These are phyloP conservation scores for Sminthopsis crassicaudata DNA, from an alignment of 2,113 vertebrate genomes.

Conservation along the genomic window DNA sequence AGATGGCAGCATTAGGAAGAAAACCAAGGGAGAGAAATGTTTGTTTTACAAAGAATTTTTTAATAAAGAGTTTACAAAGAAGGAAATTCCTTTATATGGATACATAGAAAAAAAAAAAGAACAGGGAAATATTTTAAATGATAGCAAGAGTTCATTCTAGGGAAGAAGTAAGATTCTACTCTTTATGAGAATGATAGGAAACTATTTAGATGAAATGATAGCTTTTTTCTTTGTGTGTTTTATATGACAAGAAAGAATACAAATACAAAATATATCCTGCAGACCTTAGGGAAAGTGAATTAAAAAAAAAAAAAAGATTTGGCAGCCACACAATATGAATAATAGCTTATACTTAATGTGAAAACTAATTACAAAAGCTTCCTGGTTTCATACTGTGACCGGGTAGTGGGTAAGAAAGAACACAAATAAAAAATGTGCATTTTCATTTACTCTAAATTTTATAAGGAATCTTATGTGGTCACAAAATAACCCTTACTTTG, in stretches of 20 bases:
- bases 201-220: background rate
- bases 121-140: background rate
- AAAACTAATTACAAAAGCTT: background rate
- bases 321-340: background rate
- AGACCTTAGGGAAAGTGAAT: background rate
- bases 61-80: background rate
- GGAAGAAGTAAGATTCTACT: background rate
- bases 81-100: background rate
- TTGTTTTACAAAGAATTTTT: no score
- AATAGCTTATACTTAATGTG: background rate
- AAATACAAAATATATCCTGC: background rate
- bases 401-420: background rate
- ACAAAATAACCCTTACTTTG: background rate
- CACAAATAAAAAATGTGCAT: background rate
- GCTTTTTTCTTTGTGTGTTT: background rate
- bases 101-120: background rate
- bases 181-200: background rate
- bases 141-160: background rate
- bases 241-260: background rate
- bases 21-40: background rate
- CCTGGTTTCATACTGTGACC: background rate
- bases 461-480: background rate
- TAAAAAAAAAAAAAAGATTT: no score
- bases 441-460: background rate
- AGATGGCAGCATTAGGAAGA: background rate